Evolutionary conservation across 2,113 vertebrate species (phyloP).

Genomic region (Otocyon megalotis): DNA sequence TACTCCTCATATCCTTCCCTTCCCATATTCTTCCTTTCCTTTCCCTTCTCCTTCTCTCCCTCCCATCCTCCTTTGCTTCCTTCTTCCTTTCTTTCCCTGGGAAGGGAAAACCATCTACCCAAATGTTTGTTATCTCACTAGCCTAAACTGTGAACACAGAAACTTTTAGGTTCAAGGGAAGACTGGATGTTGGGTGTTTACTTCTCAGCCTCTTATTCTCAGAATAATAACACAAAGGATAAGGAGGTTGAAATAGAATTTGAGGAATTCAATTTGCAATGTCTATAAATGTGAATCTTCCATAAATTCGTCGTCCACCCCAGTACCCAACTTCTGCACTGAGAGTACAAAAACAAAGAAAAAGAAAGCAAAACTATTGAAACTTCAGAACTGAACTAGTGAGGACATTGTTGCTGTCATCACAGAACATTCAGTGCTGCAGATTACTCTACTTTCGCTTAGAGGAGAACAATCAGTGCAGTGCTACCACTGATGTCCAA

Average conservation of each 20-base stretch:
- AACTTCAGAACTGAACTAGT: background rate
- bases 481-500: background rate
- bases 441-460: background rate
- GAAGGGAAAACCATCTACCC: background rate
- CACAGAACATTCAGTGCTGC: background rate
- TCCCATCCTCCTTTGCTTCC: background rate
- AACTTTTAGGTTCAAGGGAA: background rate
- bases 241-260: background rate
- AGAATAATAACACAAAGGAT: background rate
- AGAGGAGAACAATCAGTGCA: background rate
- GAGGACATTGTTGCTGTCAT: background rate
- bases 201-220: background rate
- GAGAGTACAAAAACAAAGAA: background rate
- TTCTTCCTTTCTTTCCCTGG: background rate
- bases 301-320: fast-evolving
- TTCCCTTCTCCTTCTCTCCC: too few relatives aligned
- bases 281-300: background rate
- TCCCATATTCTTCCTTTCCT: fast-evolving
- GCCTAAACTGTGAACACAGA: background rate
- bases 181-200: background rate
- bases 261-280: background rate
- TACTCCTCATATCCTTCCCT: background rate
- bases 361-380: background rate
- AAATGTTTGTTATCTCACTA: background rate
- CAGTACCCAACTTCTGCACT: background rate